phyloP scores from a whole-genome alignment of 2,888 invertebrate species.

The Amphipyra berbera region DNA sequence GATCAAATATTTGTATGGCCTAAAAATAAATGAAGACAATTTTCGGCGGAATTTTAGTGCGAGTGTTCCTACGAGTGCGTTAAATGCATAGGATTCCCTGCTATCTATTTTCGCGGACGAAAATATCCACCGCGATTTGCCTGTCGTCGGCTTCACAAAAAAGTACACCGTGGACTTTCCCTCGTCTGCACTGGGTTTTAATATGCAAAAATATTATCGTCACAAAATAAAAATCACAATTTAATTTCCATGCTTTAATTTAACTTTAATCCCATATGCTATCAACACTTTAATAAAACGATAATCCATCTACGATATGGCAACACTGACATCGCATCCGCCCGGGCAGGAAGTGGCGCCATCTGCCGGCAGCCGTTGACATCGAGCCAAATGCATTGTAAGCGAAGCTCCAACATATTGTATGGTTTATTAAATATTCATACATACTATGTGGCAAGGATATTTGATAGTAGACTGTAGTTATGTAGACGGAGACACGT shows the following conservation, averaged over 20 bases:
- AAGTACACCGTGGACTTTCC: too few species aligned
- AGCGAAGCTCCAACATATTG: conserved; percentile 22
- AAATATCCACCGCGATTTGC: too few species aligned
- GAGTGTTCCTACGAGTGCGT: too few species aligned
- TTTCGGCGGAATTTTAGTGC: too few species aligned
- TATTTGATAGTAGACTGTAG: neutral
- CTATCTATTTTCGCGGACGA: too few species aligned
- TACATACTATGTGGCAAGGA: conserved; percentile 13
- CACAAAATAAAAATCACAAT: neutral
- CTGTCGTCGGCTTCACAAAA: too few species aligned
- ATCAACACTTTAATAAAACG: conserved; percentile 32
- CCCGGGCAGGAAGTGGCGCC: conserved; percentile 50
- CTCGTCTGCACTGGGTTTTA: too few species aligned
- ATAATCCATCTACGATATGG: conserved; percentile 41
- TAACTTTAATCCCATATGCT: neutral
- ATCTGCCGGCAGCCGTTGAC: conserved; percentile 57
- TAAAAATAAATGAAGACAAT: too few species aligned
- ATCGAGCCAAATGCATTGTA: conserved; percentile 57
- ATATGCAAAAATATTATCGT: too few species aligned
- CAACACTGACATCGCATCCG: conserved; percentile 45
- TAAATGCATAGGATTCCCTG: too few species aligned
- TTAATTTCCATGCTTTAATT: neutral
- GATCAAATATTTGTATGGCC: too few species aligned
- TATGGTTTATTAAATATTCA: conserved; percentile 42
- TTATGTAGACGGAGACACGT: neutral